Percentiles rank a stretch among this genome's conserved stretches.
Conservation (phyloP, 2,113 vertebrate genomes). For the Albula goreensis region DNA sequence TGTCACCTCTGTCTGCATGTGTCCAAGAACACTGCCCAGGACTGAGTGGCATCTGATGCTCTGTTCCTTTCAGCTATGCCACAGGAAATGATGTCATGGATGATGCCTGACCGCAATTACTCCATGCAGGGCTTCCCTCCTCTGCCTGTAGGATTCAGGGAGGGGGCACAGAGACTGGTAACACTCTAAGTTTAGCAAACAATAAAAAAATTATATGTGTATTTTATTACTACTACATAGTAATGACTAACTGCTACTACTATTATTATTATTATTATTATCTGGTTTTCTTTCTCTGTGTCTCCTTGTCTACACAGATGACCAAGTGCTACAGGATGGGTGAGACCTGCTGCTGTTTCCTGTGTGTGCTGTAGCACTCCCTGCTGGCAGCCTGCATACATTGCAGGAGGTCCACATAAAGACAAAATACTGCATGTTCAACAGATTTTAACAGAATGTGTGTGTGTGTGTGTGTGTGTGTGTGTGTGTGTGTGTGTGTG, state of each 20-base stretch:
- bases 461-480: no score
- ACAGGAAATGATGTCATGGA: not conserved
- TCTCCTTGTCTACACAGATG: not conserved
- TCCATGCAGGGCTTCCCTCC: conserved; percentile 2
- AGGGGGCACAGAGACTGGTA: conserved; percentile 9
- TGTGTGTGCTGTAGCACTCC: no score
- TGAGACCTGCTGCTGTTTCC: not conserved
- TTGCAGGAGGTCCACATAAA: not conserved
- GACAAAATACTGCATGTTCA: not conserved
- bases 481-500: not conserved
- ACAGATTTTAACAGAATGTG: not conserved
- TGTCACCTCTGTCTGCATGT: no score
- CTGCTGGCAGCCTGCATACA: no score
- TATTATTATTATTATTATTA: no score
- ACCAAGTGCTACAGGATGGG: not conserved
- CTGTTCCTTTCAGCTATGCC: not conserved
- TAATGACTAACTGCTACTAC: no score
- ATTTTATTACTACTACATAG: no score
- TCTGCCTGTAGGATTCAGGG: not conserved
- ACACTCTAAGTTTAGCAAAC: not conserved
- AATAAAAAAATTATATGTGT: no score
- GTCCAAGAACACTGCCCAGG: not conserved
- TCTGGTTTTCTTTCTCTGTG: not conserved
- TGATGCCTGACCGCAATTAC: not conserved
- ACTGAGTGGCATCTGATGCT: not conserved